Conservation (phyloP, 2,797 vertebrate genomes). For the Philypnodon macrostomus region DNA sequence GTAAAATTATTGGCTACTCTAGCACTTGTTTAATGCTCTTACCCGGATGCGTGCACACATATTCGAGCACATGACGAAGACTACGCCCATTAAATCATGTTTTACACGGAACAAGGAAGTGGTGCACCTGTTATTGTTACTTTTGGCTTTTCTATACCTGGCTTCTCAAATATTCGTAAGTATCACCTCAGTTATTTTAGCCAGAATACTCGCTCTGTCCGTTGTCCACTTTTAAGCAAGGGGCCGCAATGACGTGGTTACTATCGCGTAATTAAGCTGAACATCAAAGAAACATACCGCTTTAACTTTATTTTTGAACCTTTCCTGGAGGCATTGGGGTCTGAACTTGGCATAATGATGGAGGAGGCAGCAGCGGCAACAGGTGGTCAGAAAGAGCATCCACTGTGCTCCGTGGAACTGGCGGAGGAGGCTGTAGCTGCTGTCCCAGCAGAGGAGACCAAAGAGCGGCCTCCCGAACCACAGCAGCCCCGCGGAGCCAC, state of each 20-base stretch:
- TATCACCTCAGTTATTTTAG: neutral
- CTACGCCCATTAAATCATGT: slow-evolving; percentile 19
- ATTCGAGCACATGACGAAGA: neutral
- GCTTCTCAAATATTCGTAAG: slow-evolving; percentile 2
- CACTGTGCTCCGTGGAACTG: neutral
- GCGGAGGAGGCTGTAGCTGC: slow-evolving; percentile 2
- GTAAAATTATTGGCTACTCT: no score
- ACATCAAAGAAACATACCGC: neutral
- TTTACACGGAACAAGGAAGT: slow-evolving; percentile 60
- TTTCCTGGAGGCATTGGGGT: neutral
- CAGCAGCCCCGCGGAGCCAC: neutral
- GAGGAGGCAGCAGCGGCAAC: slow-evolving; percentile 39
- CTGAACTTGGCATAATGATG: slow-evolving; percentile 44
- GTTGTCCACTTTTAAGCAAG: no score
- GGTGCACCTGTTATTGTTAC: slow-evolving; percentile 22
- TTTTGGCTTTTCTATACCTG: accelerated
- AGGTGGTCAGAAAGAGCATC: slow-evolving; percentile 12
- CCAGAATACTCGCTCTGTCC: neutral
- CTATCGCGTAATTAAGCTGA: neutral
- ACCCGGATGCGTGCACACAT: neutral
- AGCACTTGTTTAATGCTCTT: no score
- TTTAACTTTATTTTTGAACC: neutral
- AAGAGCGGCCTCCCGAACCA: slow-evolving; percentile 11
- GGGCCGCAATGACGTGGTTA: neutral
- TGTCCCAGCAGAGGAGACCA: neutral